Conservation (phyloP, 1,140 invertebrate species). For the Cephus cinctus region DNA sequence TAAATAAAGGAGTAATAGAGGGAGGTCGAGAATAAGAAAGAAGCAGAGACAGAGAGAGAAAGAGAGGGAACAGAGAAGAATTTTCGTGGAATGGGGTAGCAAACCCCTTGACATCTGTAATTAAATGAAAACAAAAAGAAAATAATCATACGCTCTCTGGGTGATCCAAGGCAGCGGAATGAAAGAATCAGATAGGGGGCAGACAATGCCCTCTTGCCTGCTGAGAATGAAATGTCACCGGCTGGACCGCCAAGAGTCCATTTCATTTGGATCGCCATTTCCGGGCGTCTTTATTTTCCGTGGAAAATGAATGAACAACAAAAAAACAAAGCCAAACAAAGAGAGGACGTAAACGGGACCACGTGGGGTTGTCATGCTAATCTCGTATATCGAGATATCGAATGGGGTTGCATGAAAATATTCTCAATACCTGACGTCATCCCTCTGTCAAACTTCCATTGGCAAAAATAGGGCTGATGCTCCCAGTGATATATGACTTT, state of each 20-base stretch:
- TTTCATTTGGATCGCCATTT: slow-evolving; percentile 37
- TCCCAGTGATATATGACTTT: too few species aligned
- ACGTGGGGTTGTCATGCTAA: too few species aligned
- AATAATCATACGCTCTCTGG: slow-evolving; percentile 52
- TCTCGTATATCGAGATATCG: too few species aligned
- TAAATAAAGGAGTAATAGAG: slow-evolving; percentile 57
- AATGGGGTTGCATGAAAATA: too few species aligned
- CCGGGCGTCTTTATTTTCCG: slow-evolving; percentile 28
- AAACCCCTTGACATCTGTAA: slow-evolving; percentile 57
- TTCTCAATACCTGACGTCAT: too few species aligned
- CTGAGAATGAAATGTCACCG: slow-evolving; percentile 45
- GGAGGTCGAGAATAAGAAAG: slow-evolving; percentile 36
- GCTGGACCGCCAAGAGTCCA: slow-evolving; percentile 33
- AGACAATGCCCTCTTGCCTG: slow-evolving; percentile 31
- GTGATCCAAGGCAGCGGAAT: slow-evolving; percentile 37
- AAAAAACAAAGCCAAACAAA: too few species aligned
- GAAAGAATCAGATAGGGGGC: slow-evolving; percentile 39
- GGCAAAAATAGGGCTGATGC: too few species aligned
- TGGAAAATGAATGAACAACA: too few species aligned
- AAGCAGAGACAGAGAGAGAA: slow-evolving; percentile 29
- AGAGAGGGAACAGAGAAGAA: slow-evolving; percentile 1
- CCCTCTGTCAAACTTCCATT: too few species aligned
- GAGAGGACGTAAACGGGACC: too few species aligned
- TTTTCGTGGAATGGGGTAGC: slow-evolving; percentile 9
- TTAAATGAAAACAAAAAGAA: slow-evolving; percentile 58